These are phyloP conservation scores for Channallabes apus DNA, from an alignment of 2,797 vertebrate genomes.

Conservation along the genomic window DNA sequence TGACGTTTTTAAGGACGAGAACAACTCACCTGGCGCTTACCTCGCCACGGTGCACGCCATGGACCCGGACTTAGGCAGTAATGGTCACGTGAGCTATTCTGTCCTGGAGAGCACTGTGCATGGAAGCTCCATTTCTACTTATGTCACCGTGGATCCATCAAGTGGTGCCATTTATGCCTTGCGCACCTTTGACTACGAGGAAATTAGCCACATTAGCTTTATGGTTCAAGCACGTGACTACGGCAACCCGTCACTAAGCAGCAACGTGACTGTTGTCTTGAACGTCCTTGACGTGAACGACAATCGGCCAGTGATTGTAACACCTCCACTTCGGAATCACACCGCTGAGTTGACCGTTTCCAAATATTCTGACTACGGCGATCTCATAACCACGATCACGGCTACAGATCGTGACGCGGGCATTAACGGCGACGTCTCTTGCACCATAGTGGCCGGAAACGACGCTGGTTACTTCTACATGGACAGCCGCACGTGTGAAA, in stretches of 20 bases:
- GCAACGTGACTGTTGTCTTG: constrained; percentile 86
- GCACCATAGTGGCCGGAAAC: constrained; percentile 84
- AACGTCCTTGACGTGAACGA: constrained; percentile 94
- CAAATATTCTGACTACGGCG: constrained; percentile 83
- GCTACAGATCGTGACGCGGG: constrained; percentile 91
- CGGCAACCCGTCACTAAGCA: constrained; percentile 80
- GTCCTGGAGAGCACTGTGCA: constrained; percentile 87
- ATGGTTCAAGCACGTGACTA: constrained; percentile 91
- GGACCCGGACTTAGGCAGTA: constrained; percentile 88
- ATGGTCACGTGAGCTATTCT: constrained; percentile 93
- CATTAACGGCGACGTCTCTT: constrained; percentile 89
- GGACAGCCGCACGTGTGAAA: constrained; percentile 87
- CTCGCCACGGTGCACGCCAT: constrained; percentile 87
- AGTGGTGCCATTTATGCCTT: constrained; percentile 92
- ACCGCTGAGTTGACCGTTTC: constrained; percentile 86
- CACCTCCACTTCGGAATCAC: constrained; percentile 85
- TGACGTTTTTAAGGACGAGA: constrained; percentile 91
- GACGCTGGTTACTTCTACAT: constrained; percentile 87
- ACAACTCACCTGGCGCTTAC: constrained; percentile 91
- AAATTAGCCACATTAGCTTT: constrained; percentile 87
- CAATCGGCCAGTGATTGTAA: constrained; percentile 86
- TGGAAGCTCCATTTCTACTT: constrained; percentile 88
- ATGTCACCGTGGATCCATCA: constrained; percentile 93
- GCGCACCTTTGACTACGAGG: constrained; percentile 90
- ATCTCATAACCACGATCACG: constrained; percentile 81